Evolutionary conservation across 2,797 vertebrate species (phyloP).

Genomic region (Molothrus ater): DNA sequence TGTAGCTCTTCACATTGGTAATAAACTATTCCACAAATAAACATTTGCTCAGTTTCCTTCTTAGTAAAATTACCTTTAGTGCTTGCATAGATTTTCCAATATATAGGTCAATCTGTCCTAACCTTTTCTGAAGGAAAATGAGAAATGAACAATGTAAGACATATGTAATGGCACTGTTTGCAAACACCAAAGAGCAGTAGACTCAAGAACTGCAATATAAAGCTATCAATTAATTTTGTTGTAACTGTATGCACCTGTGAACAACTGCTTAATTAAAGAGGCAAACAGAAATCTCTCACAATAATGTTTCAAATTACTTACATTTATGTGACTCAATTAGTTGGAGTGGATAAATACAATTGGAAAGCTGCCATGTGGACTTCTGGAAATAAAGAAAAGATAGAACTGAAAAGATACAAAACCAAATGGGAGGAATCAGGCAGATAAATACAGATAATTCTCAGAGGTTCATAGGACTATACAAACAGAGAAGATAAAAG

Average conservation of each 20-base stretch:
- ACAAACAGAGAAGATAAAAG: slow-evolving; percentile 71
- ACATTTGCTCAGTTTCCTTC: slow-evolving; percentile 61
- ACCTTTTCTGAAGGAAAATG: slow-evolving; percentile 67
- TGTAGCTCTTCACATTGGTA: slow-evolving; percentile 38
- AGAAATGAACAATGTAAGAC: slow-evolving; percentile 68
- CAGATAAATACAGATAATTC: slow-evolving; percentile 61
- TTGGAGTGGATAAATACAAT: slow-evolving; percentile 79
- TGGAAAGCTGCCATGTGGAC: slow-evolving; percentile 77
- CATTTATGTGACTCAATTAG: slow-evolving; percentile 81
- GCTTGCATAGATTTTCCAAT: slow-evolving; percentile 69
- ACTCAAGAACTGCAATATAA: slow-evolving; percentile 72
- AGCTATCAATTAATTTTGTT: slow-evolving; percentile 83
- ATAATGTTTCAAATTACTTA: slow-evolving; percentile 78
- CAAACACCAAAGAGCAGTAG: slow-evolving; percentile 71
- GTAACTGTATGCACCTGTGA: slow-evolving; percentile 84
- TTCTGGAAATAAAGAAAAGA: slow-evolving; percentile 68
- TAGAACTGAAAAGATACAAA: slow-evolving; percentile 62
- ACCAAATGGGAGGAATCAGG: slow-evolving; percentile 56
- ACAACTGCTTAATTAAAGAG: slow-evolving; percentile 84
- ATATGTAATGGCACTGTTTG: slow-evolving; percentile 69
- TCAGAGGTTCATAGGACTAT: slow-evolving; percentile 54
- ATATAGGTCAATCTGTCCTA: slow-evolving; percentile 67
- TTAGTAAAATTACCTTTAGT: slow-evolving; percentile 66
- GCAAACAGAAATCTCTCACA: slow-evolving; percentile 81
- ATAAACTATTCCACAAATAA: slow-evolving; percentile 70